Conservation (phyloP, 2,113 vertebrate species). For the Phylloscopus trochilus region DNA sequence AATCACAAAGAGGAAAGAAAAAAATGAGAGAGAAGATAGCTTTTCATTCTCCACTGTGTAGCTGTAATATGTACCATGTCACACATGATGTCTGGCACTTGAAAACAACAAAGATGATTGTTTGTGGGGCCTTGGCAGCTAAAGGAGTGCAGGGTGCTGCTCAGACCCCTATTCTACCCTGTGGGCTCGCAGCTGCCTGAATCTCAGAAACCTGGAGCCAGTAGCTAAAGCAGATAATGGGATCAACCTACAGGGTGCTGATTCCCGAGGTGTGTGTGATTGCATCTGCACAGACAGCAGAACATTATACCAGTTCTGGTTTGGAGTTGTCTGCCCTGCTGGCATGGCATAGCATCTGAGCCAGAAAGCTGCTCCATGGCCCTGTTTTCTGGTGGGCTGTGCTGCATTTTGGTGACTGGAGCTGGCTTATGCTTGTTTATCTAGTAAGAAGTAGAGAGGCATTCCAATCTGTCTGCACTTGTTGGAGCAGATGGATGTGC, state of each 20-base stretch:
- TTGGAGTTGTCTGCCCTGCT: neutral
- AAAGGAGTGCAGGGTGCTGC: neutral
- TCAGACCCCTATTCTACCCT: neutral
- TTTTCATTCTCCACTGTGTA: neutral
- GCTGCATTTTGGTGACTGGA: neutral
- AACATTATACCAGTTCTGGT: fast-evolving
- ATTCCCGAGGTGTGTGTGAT: neutral
- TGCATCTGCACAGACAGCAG: neutral
- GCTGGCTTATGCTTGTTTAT: neutral
- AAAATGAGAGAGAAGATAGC: neutral
- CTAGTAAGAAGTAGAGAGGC: neutral
- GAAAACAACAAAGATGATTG: neutral
- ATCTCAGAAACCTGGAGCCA: neutral
- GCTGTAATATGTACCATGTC: neutral
- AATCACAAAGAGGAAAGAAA: neutral
- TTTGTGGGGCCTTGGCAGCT: neutral
- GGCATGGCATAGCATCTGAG: neutral
- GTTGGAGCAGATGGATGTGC: neutral
- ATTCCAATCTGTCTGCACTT: neutral
- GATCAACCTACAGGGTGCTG: neutral
- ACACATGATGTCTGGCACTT: neutral
- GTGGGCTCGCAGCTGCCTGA: neutral
- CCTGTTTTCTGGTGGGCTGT: neutral
- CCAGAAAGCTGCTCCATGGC: neutral
- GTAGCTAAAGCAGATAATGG: neutral